Evolutionary conservation across 2,113 vertebrate species (phyloP).

Genomic region (Columba livia): DNA sequence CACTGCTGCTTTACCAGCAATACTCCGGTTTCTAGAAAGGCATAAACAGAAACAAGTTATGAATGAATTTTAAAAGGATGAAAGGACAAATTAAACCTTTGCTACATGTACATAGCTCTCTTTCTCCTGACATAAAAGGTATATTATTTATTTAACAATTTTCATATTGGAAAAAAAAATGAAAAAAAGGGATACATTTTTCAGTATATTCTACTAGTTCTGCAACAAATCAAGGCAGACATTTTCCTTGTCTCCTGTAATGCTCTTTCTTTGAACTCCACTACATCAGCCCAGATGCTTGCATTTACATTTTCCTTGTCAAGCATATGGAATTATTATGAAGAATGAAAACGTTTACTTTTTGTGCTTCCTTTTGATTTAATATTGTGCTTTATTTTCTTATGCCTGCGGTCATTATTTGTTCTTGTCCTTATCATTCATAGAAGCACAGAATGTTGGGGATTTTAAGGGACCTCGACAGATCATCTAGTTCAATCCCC

Average conservation of each 20-base stretch:
- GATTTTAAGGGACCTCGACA: no score
- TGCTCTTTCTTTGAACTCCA: constrained; percentile 18
- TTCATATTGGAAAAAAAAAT: background rate
- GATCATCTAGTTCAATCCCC: no score
- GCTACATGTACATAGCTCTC: fast-evolving
- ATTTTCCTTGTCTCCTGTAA: background rate
- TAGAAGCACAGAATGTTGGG: no score
- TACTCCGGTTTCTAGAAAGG: background rate
- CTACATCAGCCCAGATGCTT: background rate
- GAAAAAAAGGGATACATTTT: background rate
- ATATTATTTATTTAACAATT: background rate
- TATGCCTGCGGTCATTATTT: background rate
- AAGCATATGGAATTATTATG: constrained; percentile 29
- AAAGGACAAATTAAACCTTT: background rate
- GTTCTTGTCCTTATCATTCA: background rate
- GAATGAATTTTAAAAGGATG: background rate
- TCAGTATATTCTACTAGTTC: background rate
- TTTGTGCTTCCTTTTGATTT: background rate
- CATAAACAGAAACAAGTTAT: background rate
- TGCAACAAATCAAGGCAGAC: background rate
- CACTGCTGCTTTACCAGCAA: background rate
- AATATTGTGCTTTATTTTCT: background rate
- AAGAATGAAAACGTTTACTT: constrained; percentile 29
- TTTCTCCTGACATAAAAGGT: background rate
- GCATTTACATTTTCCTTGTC: background rate